Conservation (phyloP, 1,140 invertebrate species). For the Drosophila bocki region DNA sequence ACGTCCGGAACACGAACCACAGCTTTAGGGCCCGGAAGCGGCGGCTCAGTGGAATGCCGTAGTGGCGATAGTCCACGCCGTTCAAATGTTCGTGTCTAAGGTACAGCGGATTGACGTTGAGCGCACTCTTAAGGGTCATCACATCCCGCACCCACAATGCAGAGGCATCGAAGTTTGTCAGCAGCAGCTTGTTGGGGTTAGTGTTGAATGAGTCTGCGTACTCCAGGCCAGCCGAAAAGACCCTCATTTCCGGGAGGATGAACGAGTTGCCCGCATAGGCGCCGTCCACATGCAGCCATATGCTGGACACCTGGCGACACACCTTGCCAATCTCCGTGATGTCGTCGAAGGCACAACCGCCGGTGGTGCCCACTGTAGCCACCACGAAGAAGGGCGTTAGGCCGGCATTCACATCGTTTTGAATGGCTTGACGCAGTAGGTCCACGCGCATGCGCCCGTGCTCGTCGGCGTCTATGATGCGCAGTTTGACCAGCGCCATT, state of each 20-base stretch:
- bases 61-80: slow-evolving; percentile 93
- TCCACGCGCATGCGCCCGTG: slow-evolving; percentile 91
- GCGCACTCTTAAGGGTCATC: slow-evolving; percentile 92
- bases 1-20: slow-evolving; percentile 94
- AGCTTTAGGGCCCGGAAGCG: slow-evolving; percentile 94
- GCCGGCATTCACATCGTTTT: slow-evolving; percentile 92
- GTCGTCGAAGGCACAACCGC: slow-evolving; percentile 93
- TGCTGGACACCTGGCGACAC: slow-evolving; percentile 88
- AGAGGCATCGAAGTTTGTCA: slow-evolving; percentile 96
- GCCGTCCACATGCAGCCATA: slow-evolving; percentile 91
- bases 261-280: slow-evolving; percentile 94
- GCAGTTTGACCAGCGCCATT: slow-evolving; percentile 94
- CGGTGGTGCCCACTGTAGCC: slow-evolving; percentile 92
- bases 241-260: slow-evolving; percentile 93
- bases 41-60: slow-evolving; percentile 95
- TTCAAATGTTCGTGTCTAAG: slow-evolving; percentile 92
- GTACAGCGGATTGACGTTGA: slow-evolving; percentile 97
- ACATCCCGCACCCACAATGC: slow-evolving; percentile 95
- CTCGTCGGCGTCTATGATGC: slow-evolving; percentile 95
- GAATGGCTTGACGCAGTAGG: slow-evolving; percentile 89
- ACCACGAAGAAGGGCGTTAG: slow-evolving; percentile 95
- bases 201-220: slow-evolving; percentile 96
- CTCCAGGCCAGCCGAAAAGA: slow-evolving; percentile 91
- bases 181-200: slow-evolving; percentile 97
- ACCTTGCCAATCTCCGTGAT: slow-evolving; percentile 92